Conservation (phyloP, 2,113 vertebrate genomes). For the Crotalus viridis region DNA sequence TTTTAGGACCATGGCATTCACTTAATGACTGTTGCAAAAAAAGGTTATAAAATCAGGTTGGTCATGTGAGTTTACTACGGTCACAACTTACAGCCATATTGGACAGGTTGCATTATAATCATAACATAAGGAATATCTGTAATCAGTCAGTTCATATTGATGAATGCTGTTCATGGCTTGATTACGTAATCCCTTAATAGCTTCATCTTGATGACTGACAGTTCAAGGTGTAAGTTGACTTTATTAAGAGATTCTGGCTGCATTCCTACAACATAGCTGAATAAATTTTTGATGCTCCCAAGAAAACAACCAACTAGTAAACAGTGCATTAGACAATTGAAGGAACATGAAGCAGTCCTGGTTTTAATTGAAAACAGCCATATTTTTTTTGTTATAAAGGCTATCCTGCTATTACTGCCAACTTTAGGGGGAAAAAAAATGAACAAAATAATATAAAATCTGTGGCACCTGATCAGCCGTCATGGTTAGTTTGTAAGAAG, state of each 20-base stretch:
- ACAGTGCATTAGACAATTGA: background rate
- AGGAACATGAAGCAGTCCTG: background rate
- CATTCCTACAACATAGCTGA: background rate
- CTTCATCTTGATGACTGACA: background rate
- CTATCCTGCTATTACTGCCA: background rate
- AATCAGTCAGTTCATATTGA: background rate
- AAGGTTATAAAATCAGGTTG: background rate
- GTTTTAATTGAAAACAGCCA: background rate
- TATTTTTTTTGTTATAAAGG: background rate
- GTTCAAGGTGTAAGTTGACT: background rate
- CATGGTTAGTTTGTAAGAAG: background rate
- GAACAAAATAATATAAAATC: background rate
- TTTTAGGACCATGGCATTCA: background rate
- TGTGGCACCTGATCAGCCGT: background rate
- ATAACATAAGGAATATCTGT: background rate
- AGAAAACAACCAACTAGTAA: background rate
- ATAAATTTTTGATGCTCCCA: background rate
- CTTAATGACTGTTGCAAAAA: background rate
- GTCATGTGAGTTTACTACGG: background rate
- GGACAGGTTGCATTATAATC: background rate
- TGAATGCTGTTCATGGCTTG: background rate
- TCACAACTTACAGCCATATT: background rate
- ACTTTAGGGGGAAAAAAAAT: background rate
- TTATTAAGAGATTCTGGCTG: background rate
- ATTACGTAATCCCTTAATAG: background rate